phyloP scores from a whole-genome alignment of 2,113 vertebrate species.

The Heterotis niloticus region DNA sequence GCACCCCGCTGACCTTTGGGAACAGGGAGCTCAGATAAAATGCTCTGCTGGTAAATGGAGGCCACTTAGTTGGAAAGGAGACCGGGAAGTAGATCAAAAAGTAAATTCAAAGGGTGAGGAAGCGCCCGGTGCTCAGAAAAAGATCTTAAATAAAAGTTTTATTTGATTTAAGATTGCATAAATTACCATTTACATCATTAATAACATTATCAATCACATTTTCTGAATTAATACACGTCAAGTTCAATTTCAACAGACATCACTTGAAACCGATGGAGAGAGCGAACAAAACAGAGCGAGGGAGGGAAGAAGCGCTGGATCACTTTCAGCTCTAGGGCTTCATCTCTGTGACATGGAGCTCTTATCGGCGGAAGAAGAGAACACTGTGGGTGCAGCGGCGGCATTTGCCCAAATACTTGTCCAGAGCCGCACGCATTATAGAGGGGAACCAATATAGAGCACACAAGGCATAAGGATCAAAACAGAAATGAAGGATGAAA shows the following conservation, averaged over 20 bases:
- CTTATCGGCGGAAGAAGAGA: neutral
- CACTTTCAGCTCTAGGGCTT: neutral
- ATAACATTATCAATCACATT: conserved; percentile 35
- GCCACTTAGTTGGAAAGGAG: neutral
- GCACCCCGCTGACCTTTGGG: neutral
- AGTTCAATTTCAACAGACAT: conserved; percentile 20
- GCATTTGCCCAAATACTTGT: neutral
- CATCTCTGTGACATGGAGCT: neutral
- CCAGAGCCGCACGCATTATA: neutral
- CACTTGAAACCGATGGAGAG: neutral
- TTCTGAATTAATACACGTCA: conserved; percentile 33
- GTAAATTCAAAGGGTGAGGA: neutral
- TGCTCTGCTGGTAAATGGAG: neutral
- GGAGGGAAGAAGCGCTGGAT: neutral
- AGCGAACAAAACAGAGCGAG: neutral
- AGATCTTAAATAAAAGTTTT: conserved; percentile 45
- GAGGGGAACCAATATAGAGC: neutral
- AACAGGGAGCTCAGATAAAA: neutral
- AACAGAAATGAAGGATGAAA: neutral
- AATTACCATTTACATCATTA: conserved; percentile 46
- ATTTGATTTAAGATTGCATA: conserved; percentile 40
- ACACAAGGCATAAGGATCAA: neutral
- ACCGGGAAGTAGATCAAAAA: neutral
- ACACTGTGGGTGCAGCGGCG: neutral
- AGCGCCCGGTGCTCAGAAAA: neutral